Evolutionary conservation across 2,797 vertebrate species (phyloP).

Genomic region (Odontamblyopus lacepedii): DNA sequence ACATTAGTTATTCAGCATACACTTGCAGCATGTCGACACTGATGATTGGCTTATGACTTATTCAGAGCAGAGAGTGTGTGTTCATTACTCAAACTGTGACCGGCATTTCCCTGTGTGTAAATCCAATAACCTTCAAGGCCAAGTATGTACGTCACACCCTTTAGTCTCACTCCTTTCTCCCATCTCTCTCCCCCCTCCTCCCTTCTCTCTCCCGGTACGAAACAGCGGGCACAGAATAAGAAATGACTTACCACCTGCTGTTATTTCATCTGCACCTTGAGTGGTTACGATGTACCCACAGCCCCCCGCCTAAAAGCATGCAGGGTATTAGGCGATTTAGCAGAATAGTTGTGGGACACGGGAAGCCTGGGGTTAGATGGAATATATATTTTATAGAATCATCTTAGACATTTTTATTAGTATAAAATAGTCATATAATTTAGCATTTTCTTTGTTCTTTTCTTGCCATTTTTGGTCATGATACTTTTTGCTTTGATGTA

Average conservation of each 20-base stretch:
- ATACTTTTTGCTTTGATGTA: neutral
- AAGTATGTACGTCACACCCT: slow-evolving; percentile 33
- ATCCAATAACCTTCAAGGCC: slow-evolving; percentile 47
- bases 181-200: neutral
- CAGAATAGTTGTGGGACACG: slow-evolving; percentile 18
- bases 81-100: slow-evolving; percentile 44
- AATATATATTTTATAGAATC: slow-evolving; percentile 20
- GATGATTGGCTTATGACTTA: slow-evolving; percentile 13
- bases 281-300: slow-evolving; percentile 31
- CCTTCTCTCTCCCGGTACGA: slow-evolving; percentile 13
- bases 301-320: slow-evolving; percentile 22
- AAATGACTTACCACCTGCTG: slow-evolving; percentile 62
- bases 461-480: neutral
- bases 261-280: slow-evolving; percentile 57
- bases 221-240: slow-evolving; percentile 60
- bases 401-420: slow-evolving; percentile 12
- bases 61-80: slow-evolving; percentile 24
- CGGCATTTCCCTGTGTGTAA: slow-evolving; percentile 30
- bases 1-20: neutral
- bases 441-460: slow-evolving; percentile 8
- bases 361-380: slow-evolving; percentile 5
- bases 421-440: slow-evolving; percentile 31
- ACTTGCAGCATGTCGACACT: neutral
- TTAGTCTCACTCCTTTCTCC: slow-evolving; percentile 5
- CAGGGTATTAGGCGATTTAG: slow-evolving; percentile 33